A percentile compares a stretch with the other conserved stretches of the same genome.
Conservation (phyloP, 2,797 vertebrate genomes). For the Spheniscus humboldti region DNA sequence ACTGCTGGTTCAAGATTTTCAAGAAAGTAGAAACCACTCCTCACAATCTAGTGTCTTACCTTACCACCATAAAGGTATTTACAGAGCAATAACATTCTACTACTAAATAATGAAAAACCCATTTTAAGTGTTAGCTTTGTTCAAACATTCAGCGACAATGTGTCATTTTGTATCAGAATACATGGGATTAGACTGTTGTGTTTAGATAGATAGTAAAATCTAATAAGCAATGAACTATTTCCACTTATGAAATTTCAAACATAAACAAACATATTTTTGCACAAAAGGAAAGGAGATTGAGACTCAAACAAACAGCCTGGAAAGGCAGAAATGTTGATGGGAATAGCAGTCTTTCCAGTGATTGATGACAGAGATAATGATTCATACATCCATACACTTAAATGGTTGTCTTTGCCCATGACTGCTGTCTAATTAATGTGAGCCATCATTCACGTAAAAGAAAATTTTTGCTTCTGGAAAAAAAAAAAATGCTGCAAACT, state of each 20-base stretch:
- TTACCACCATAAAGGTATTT: neutral
- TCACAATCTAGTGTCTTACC: neutral
- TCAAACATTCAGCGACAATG: neutral
- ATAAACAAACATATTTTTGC: neutral
- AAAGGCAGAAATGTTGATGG: neutral
- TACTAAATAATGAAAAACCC: neutral
- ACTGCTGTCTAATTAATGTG: conserved; percentile 66
- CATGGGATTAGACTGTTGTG: neutral
- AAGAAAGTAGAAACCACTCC: neutral
- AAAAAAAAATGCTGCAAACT: conserved; percentile 19
- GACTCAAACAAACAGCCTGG: neutral
- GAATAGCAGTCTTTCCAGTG: neutral
- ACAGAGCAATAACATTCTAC: neutral
- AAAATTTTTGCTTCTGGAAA: conserved; percentile 42
- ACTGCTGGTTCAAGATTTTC: neutral
- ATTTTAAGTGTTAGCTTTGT: neutral
- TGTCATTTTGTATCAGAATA: neutral
- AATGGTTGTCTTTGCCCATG: conserved; percentile 33
- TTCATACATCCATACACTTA: conserved; percentile 8
- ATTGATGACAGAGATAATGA: conserved; percentile 1
- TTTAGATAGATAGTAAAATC: neutral
- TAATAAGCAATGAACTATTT: neutral
- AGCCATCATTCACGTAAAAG: conserved; percentile 56
- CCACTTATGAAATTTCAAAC: neutral
- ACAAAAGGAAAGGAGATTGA: neutral